Conservation (phyloP, 2,113 vertebrate genomes). For the Myxocyprinus asiaticus region DNA sequence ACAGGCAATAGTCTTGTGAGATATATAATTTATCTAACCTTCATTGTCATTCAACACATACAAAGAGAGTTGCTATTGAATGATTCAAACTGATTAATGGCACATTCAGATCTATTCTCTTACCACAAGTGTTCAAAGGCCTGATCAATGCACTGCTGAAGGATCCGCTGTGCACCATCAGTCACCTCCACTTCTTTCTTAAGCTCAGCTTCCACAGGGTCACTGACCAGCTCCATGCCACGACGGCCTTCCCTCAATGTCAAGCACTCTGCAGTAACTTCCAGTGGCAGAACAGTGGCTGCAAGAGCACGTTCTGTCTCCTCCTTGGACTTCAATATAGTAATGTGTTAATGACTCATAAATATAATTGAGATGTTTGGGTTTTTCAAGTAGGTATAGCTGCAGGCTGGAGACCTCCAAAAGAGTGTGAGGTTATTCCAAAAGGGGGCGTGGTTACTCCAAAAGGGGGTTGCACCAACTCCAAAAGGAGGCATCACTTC, state of each 20-base stretch:
- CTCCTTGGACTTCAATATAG: conserved; percentile 81
- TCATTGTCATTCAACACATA: too few species aligned
- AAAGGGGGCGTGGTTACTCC: too few species aligned
- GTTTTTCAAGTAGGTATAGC: not conserved
- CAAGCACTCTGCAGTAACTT: conserved; percentile 84
- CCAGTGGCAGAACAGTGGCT: conserved; percentile 82
- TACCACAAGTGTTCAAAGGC: conserved; percentile 88
- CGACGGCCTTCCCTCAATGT: conserved; percentile 84
- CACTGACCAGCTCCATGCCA: conserved; percentile 80
- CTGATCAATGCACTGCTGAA: conserved; percentile 80
- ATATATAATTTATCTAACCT: too few species aligned
- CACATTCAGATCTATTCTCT: conserved; percentile 49
- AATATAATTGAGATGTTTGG: not conserved
- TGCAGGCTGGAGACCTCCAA: too few species aligned
- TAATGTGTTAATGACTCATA: not conserved
- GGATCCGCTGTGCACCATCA: conserved; percentile 73
- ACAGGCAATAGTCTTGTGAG: too few species aligned
- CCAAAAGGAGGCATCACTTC: too few species aligned
- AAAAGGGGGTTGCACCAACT: too few species aligned
- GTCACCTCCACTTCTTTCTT: conserved; percentile 84
- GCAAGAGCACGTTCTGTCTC: conserved; percentile 82
- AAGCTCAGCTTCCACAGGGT: conserved; percentile 83
- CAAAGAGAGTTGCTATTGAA: too few species aligned
- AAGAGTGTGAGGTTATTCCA: too few species aligned
- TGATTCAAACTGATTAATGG: too few species aligned